Evolutionary conservation across 2,888 invertebrate species (phyloP).

Genomic region (Oxyscelio sp.): DNA sequence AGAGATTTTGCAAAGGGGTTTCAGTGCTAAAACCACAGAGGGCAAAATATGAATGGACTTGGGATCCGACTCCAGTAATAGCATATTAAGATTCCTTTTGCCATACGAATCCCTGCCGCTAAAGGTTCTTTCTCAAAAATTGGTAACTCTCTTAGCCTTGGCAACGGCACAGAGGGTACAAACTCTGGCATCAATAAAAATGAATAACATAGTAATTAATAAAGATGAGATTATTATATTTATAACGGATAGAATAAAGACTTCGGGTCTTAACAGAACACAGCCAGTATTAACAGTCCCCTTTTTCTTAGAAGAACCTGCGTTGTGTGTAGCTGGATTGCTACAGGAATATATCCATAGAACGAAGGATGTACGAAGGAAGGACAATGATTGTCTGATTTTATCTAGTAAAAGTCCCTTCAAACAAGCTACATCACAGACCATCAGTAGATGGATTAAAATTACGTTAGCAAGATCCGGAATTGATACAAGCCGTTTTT

Average conservation of each 20-base stretch:
- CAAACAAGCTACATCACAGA: constrained; percentile 2
- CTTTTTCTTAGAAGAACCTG: constrained; percentile 16
- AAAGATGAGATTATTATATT: constrained; percentile 5
- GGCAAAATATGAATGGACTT: not conserved
- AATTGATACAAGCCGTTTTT: constrained; percentile 14
- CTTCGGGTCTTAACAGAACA: not conserved
- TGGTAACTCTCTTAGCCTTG: too few relatives aligned
- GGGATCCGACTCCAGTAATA: not conserved
- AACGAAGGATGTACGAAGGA: not conserved
- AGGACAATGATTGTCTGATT: not conserved
- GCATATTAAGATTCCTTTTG: too few relatives aligned
- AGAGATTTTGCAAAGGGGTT: not conserved
- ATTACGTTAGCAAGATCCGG: not conserved
- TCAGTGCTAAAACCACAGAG: constrained; percentile 1
- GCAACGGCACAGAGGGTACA: too few relatives aligned
- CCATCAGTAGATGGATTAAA: constrained; percentile 28
- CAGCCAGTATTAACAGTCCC: constrained; percentile 10
- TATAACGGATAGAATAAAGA: constrained; percentile 9
- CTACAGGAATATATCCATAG: constrained; percentile 1
- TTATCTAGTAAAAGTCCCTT: constrained; percentile 6
- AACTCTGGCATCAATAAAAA: not conserved
- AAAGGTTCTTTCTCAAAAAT: too few relatives aligned
- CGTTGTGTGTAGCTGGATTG: constrained; percentile 21
- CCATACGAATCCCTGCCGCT: too few relatives aligned
- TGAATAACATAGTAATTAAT: not conserved